Base-by-base conservation (phyloP, 2,113 vertebrate species). In the Solea solea region DNA sequence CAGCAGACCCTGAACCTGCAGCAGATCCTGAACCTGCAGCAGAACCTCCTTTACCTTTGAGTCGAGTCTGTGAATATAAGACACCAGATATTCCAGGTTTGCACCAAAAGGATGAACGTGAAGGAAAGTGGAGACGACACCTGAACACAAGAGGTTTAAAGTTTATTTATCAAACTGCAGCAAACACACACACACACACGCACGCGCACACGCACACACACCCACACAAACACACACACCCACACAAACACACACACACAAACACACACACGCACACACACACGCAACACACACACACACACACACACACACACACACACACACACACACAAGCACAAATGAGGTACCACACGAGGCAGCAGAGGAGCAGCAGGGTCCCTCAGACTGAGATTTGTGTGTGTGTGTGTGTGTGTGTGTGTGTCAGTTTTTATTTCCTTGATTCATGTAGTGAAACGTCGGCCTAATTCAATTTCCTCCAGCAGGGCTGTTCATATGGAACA, bases 61-160 rank as follows among this genome's bases (percentile, higher is more conserved):
- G 91, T 98, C 97, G 90, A 99, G 86, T 79, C 96, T 96, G 90
- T 97, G 97, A 78, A 98, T 95, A 76, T 99, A 99, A 1, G 97
- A 98, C 95, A 96, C 97, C 53, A 98, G 94, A 65, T 99, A 98
- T 67, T 99, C 97, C 56, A 98, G 97, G 78, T 98, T 99, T 53
- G 97, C 97, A 80, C 97, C 97, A 9, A 99, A 99, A 8, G 97
- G 97, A 76, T 99, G 97, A 27, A 98, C 97, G 0, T 99, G 97
- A 62, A 98, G 96, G 91, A 99, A 99, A 6, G 96, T 98, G 10
- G 96, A 98, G 84, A 98, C 96, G 74, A 99, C 94, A 70, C 97
- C 97, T 99, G 92, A 16, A 76, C 83, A 79, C 83, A 87, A 89
- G 82, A 39, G 88, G 51, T n/a, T n/a, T n/a, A n/a, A 84, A 27